Conservation (phyloP, 2,113 vertebrate genomes). For the Tonatia bakeri region DNA sequence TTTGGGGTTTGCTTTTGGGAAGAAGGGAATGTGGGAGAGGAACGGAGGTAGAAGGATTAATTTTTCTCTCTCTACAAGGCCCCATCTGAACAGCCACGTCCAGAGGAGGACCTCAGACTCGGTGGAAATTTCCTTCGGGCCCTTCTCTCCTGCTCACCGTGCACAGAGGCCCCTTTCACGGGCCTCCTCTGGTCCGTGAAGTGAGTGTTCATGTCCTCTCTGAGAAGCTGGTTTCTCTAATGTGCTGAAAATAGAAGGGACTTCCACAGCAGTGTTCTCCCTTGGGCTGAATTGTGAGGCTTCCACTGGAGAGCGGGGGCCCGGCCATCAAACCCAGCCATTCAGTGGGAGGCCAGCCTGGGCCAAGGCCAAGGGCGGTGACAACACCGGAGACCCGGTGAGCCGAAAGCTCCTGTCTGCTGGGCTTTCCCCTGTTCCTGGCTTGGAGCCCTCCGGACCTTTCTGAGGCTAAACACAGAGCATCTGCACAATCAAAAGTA, state of each 20-base stretch:
- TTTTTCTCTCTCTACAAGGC: background rate
- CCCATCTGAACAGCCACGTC: background rate
- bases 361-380: conserved; percentile 50
- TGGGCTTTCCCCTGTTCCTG: no score
- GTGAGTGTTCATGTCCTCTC: conserved; percentile 63
- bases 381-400: background rate
- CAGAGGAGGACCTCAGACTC: background rate
- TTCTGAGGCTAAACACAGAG: background rate
- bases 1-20: background rate
- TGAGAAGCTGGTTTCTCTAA: conserved; percentile 47
- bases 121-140: conserved; percentile 73
- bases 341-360: conserved; percentile 31
- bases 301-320: background rate
- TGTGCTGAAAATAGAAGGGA: conserved; percentile 72
- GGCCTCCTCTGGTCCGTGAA: conserved; percentile 59
- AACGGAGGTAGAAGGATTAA: background rate
- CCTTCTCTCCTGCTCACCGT: background rate
- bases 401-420: background rate
- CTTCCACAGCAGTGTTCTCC: conserved; percentile 53
- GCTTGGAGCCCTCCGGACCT: background rate
- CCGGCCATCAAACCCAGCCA: background rate
- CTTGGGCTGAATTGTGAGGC: background rate
- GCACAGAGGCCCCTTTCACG: conserved; percentile 73
- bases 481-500: background rate
- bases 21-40: background rate